A percentile compares a stretch with the other conserved stretches of the same genome.
Conservation (phyloP, 2,797 vertebrate species). For the Geotrypetes seraphini region DNA sequence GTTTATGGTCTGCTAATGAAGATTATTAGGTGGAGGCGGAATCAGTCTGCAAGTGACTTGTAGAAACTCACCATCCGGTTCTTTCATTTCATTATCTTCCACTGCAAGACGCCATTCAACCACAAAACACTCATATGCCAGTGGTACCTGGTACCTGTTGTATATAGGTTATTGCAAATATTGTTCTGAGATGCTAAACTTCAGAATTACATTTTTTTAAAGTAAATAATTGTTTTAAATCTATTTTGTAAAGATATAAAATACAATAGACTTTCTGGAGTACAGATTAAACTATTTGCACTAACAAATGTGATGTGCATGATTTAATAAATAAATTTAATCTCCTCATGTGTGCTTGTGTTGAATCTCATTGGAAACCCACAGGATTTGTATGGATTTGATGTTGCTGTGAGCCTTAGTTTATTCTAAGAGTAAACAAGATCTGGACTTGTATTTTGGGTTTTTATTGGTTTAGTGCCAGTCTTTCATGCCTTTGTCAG, state of each 20-base stretch:
- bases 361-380: constrained; percentile 59
- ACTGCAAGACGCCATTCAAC: constrained; percentile 57
- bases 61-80: constrained; percentile 49
- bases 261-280: constrained; percentile 74
- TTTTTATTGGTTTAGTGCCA: too few relatives aligned
- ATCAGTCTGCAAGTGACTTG: constrained; percentile 46
- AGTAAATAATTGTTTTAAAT: constrained; percentile 83
- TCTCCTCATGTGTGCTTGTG: constrained; percentile 59
- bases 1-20: constrained; percentile 44
- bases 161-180: constrained; percentile 79
- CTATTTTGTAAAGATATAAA: constrained; percentile 83
- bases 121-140: constrained; percentile 60
- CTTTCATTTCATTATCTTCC: constrained; percentile 52
- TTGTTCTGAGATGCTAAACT: constrained; percentile 75
- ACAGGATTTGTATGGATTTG: too few relatives aligned
- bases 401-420: too few relatives aligned
- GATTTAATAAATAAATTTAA: constrained; percentile 86
- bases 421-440: too few relatives aligned
- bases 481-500: too few relatives aligned
- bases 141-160: constrained; percentile 71
- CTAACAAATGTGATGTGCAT: constrained; percentile 86
- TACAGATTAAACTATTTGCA: constrained; percentile 84
- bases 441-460: too few relatives aligned
- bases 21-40: constrained; percentile 50
- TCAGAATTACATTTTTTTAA: constrained; percentile 75